Evolutionary conservation across 1,140 invertebrate genomes (phyloP).

Genomic region (Trichogramma pretiosum): DNA sequence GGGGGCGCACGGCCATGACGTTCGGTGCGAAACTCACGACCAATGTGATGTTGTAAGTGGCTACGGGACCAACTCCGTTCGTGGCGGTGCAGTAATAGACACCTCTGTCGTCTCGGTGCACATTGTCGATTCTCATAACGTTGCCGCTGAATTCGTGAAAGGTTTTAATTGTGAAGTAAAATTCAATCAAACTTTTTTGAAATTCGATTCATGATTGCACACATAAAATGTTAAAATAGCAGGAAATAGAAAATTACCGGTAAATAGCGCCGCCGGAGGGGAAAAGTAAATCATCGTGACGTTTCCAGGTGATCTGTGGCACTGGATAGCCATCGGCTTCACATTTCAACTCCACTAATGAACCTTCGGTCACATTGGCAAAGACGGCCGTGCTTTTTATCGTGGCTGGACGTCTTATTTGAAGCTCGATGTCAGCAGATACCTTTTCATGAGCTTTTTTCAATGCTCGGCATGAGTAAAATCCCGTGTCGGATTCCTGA

Average conservation of each 20-base stretch:
- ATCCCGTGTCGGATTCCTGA: slow-evolving; percentile 15
- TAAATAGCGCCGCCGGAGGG: slow-evolving; percentile 7
- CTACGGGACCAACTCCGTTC: slow-evolving; percentile 7
- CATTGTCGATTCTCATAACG: not conserved
- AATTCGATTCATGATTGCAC: too few species aligned
- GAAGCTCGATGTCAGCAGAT: slow-evolving; percentile 10
- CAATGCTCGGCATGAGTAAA: slow-evolving; percentile 13
- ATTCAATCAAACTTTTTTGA: too few species aligned
- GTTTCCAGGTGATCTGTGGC: slow-evolving; percentile 12
- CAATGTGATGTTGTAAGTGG: not conserved
- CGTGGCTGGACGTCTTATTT: slow-evolving; percentile 11
- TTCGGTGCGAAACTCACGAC: slow-evolving; percentile 4
- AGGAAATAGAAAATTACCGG: slow-evolving; percentile 1
- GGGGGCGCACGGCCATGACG: slow-evolving; percentile 6
- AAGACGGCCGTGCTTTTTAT: slow-evolving; percentile 1
- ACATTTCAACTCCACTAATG: slow-evolving; percentile 4
- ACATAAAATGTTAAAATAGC: not conserved
- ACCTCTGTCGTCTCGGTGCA: slow-evolving; percentile 10
- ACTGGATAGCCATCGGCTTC: slow-evolving; percentile 14
- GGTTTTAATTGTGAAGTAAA: too few species aligned
- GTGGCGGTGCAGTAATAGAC: slow-evolving; percentile 9
- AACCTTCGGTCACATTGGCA: slow-evolving; percentile 13
- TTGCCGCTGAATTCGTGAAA: slow-evolving; percentile 3
- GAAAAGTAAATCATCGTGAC: slow-evolving; percentile 13
- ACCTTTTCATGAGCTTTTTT: slow-evolving; percentile 2